Base-by-base conservation (phyloP, 2,888 invertebrate species). In the Choreutis nemorana region DNA sequence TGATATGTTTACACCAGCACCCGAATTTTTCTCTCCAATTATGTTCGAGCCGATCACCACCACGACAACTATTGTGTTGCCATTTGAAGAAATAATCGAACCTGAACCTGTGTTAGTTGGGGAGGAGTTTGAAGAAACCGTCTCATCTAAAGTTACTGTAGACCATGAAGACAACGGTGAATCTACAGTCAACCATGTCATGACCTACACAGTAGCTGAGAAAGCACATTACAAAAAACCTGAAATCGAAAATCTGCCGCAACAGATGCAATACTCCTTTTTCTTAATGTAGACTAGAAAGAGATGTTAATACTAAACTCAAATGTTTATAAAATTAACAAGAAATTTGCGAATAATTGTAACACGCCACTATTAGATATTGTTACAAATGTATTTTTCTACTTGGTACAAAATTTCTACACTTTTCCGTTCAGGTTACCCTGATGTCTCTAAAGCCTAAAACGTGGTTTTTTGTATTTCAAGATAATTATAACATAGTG, bases 231-330 rank as follows among this genome's bases (percentile, higher is more conserved):
- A 66, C 31, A 68, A 47, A 40, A 60, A 58, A 0, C 75, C 77
- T 1, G 55, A 67, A 32, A 58, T 71, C 18, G 65, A 70, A 31
- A 55, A 47, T 15, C 39, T 78, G 15, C 77, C 78, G 2, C 61
- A 77, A 36, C 77, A 78, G 39, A 57, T 72, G 60, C 75, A 77
- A 30, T 78, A 78, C 37, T 60, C 56, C 27, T 77, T 75, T 41
- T 59, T 59, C 16, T 40, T 75, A 36, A 51, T 72, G 40, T 75
- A n/a, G n/a, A n/a, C n/a, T n/a, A n/a, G n/a, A n/a, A n/a, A n/a
- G n/a, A n/a, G n/a, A n/a, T n/a, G n/a, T n/a, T n/a, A n/a, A n/a
- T n/a, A n/a, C n/a, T n/a, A n/a, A n/a, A n/a, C n/a, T n/a, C n/a
- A n/a, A n/a, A n/a, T n/a, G n/a, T n/a, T n/a, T n/a, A n/a, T n/a